Evolutionary conservation across 2,888 invertebrate genomes (phyloP).

Genomic region (Oasisia sp.): DNA sequence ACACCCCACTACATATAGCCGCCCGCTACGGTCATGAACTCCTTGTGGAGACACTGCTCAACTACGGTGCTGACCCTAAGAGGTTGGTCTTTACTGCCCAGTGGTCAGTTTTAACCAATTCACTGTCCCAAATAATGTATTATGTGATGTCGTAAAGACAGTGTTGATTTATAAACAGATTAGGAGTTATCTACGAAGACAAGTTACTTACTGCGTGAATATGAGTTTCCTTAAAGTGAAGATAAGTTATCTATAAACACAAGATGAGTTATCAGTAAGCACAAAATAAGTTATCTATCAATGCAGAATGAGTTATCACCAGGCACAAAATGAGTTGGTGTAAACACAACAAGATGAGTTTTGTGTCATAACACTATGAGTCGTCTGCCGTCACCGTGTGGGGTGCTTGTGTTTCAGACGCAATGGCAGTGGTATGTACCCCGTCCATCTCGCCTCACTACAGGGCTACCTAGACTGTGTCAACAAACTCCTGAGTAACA

Average conservation of each 20-base stretch:
- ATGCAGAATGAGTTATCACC: too few species aligned
- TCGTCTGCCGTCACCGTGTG: background rate
- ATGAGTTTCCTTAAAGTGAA: too few species aligned
- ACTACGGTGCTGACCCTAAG: slow-evolving; percentile 68
- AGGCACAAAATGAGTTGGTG: too few species aligned
- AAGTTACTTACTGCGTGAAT: too few species aligned
- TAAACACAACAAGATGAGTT: too few species aligned
- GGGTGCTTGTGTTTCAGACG: slow-evolving; percentile 36
- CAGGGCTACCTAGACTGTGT: slow-evolving; percentile 75
- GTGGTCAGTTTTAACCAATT: background rate
- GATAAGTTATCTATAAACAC: too few species aligned
- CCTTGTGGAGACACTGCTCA: slow-evolving; percentile 69
- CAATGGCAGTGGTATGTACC: slow-evolving; percentile 69
- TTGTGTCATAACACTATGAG: too few species aligned
- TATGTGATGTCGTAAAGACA: background rate
- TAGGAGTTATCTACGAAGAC: too few species aligned
- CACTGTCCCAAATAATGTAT: background rate
- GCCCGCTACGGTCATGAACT: slow-evolving; percentile 74
- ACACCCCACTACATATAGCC: slow-evolving; percentile 74
- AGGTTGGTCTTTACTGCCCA: slow-evolving; percentile 53
- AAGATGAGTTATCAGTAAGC: too few species aligned
- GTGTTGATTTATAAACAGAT: too few species aligned
- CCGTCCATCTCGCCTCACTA: slow-evolving; percentile 74
- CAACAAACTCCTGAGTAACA: slow-evolving; percentile 60
- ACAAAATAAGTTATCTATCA: too few species aligned